Evolutionary conservation across 2,113 vertebrate species (phyloP), one percentile per base, ranked within the genome.

Genomic region (Periophthalmus modestus): DNA sequence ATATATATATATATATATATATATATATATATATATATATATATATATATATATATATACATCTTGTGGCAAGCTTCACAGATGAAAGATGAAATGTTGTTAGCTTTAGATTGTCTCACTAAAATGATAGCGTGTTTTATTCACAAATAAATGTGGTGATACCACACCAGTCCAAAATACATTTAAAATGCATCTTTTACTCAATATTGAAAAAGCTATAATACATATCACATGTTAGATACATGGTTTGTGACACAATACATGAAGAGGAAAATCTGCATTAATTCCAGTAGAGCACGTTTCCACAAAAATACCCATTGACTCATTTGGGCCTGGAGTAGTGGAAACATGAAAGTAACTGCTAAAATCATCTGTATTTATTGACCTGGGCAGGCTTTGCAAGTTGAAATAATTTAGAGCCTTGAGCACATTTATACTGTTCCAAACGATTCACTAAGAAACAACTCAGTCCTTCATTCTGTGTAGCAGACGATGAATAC

Each of bases 361-460:
- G 5, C 50, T 19, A 52, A 7, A 52, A 52, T 52, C 16, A 18
- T 52, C 50, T 52, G 50, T 52, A 52, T 69, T 62, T 59, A 66
- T 62, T 61, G 39, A 68, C 58, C 33, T 11, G 10, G 52, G 59
- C 2, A 58, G 68, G 52, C 23, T 18, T 58, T 18, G n/a, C 58
- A 57, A 79, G 69, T 34, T 57, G 50, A 74, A 61, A 71, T 70
- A 65, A 80, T 70, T 77, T 5, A 77, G 43, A 71, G 24, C 66
- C 77, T 59, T 15, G 18, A 61, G 66, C 72, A 52, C 69, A 70
- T 69, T 68, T 18, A 21, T 52, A 47, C n/a, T 46, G 55, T 79
- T 82, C 68, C 46, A 52, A 52, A 14, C 5, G 36, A 24, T 68
- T 74, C 39, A 28, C 63, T 57, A 39, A 68, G 59, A 39, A 39